Base-by-base conservation (phyloP, 2,797 vertebrate species). In the Syndactyla subalaris region DNA sequence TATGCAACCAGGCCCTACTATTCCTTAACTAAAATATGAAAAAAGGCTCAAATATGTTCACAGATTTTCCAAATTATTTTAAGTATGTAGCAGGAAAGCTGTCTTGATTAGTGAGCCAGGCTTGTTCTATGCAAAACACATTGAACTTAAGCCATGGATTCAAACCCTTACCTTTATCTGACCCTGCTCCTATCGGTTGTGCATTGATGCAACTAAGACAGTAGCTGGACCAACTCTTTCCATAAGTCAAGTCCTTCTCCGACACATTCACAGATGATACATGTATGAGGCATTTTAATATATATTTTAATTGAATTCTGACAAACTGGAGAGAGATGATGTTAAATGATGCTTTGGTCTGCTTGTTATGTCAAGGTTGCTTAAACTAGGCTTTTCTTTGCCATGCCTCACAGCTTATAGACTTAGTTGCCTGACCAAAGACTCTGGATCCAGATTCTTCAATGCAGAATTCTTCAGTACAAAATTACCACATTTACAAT, bases 401-500 rank as follows among this genome's bases (percentile, higher is more conserved):
- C 45, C 20, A 32, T 21, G 54, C 34, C 38, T 45, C 36, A 68
- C 1, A 68, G 62, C 19, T 43, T 48, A 58, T 1, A 54, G 38
- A 58, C n/a, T 51, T 14, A 39, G 18, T 11, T 83, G 61, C 14
- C 29, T 13, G n/a, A 79, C 9, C 36, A 73, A 58, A 63, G 46
- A 62, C 41, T 54, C 41, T 62, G 49, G 23, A 87, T 91, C 45
- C 51, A 94, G 67, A 82, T 51, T 66, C 52, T 73, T 36, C 74
- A 83, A 67, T 67, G 46, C 34, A 89, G 75, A 91, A 79, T 43
- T 39, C 58, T 80, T 38, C 62, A 71, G 71, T 75, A 51, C n/a
- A 89, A 92, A 66, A 77, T 45, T 36, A 92, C 7, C 91, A 92
- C 66, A 93, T 80, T 85, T 54, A 34, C n/a, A 92, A 45, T 19